Base-by-base conservation (phyloP, 2,797 vertebrate species). In the Pseudopleuronectes americanus region DNA sequence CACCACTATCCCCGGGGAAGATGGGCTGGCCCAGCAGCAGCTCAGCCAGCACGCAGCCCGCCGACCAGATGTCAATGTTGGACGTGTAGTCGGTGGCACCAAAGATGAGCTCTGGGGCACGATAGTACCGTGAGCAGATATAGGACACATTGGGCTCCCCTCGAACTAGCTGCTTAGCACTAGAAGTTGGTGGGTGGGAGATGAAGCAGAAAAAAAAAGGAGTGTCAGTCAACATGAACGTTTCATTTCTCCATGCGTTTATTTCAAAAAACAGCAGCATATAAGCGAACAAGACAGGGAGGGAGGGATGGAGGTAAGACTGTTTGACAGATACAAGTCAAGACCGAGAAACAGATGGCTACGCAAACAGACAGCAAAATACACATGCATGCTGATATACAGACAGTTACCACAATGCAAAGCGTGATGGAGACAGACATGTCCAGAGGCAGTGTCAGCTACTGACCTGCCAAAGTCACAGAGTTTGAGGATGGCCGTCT, bases 11-110 rank as follows among this genome's bases (percentile, higher is more conserved):
- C 36, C 96, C 97, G 0, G 97, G 97, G 88, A 97, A 98, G 84
- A 97, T 97, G 69, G 96, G 97, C 90, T 97, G 96, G 45, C 96
- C 97, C 71, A 97, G 93, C 64, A 98, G 93, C 63, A 98, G 93
- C 88, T 98, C 97, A 0, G 96, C 96, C 87, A 97, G 92, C 64
- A 98, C 97, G 1, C 97, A 98, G 83, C 97, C 97, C 0, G 96
- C 97, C n/a, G 96, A 97, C 97, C 97, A 98, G 92, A 98, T 96
- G 91, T 98, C 96, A 41, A 98, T 97, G 88, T 96, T 97, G 52
- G 97, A 96, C 36, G 96, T 97, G 91, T 98, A 98, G 90, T 98
- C 96, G 0, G 97, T 98, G 91, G 96, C 97, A 83, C 97, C 96
- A 16, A 98, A 97, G 92, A 98, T 97, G 87, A 98, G 96, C 93